Evolutionary conservation across 2,888 invertebrate genomes (phyloP).

Genomic region (Anticlea derivata): DNA sequence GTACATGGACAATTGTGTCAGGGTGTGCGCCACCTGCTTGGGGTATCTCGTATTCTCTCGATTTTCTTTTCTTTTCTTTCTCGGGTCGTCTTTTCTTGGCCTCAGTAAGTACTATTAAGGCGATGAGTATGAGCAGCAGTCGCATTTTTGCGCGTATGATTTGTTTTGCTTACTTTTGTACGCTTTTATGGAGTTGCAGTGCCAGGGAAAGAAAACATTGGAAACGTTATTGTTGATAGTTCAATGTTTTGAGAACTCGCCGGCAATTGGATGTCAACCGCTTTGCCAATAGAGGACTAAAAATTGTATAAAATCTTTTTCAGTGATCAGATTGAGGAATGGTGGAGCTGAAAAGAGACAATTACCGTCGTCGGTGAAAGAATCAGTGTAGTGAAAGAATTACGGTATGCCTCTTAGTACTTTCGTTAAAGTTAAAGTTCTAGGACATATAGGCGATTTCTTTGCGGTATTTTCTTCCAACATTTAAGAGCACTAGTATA

Average conservation of each 20-base stretch:
- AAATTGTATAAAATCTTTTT: no score
- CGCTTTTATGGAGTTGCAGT: conserved; percentile 14
- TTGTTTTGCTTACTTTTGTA: conserved; percentile 3
- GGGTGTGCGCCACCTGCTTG: not conserved
- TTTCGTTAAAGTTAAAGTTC: no score
- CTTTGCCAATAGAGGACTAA: no score
- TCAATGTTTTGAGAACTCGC: conserved; percentile 9
- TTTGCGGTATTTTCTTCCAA: no score
- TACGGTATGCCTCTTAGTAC: no score
- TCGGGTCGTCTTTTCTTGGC: conserved; percentile 23
- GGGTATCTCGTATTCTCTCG: not conserved
- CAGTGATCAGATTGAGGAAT: no score
- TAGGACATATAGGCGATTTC: no score
- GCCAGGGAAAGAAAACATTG: not conserved
- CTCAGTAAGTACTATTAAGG: conserved; percentile 33
- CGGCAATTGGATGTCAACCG: not conserved
- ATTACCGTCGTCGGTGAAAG: no score
- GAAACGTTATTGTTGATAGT: conserved; percentile 2
- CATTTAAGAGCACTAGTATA: no score
- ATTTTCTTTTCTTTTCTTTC: not conserved
- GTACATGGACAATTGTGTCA: conserved; percentile 37
- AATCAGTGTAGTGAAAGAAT: no score
- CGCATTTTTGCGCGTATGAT: conserved; percentile 43
- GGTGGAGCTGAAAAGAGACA: no score
- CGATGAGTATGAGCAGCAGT: conserved; percentile 33